These are phyloP conservation scores for Drosophila teissieri DNA, from an alignment of 1,140 invertebrate genomes.

Conservation along the genomic window DNA sequence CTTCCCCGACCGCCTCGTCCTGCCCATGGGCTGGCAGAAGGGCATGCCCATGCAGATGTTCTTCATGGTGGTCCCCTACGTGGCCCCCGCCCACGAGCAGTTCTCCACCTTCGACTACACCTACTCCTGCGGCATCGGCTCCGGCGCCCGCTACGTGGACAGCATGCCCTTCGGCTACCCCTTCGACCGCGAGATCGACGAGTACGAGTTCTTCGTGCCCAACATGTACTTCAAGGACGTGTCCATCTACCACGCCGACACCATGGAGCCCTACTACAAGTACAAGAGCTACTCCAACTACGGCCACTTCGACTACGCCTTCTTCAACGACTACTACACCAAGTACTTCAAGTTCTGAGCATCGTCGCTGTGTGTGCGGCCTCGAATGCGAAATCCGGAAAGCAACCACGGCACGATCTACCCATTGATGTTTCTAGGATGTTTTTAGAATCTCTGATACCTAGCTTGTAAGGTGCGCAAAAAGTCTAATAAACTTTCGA, in stretches of 20 bases:
- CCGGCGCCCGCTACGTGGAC: conserved; percentile 8
- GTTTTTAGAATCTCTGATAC: conserved; percentile 9
- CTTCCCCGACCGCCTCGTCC: conserved; percentile 7
- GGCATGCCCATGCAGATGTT: conserved; percentile 17
- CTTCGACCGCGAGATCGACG: conserved; percentile 12
- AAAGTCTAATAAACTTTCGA: conserved; percentile 54
- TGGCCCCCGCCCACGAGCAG: conserved; percentile 11
- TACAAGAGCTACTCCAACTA: conserved; percentile 65
- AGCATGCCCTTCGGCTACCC: conserved; percentile 11
- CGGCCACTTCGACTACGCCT: conserved; percentile 66
- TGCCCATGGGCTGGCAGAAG: conserved; percentile 17
- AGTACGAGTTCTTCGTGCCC: conserved; percentile 29
- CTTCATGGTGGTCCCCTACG: conserved; percentile 12
- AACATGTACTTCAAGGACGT: conserved; percentile 84
- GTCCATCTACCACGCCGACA: conserved; percentile 65
- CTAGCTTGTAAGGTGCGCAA: conserved; percentile 61
- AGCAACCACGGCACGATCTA: conserved; percentile 14
- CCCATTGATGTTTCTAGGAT: conserved; percentile 23
- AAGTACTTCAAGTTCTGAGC: conserved; percentile 58
- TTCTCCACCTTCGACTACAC: conserved; percentile 18
- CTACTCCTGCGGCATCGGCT: conserved; percentile 13
- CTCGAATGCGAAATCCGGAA: neutral
- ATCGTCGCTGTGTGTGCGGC: conserved; percentile 5
- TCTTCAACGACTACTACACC: conserved; percentile 67
- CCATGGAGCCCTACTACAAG: conserved; percentile 63